phyloP scores from a whole-genome alignment of 2,888 invertebrate species.

The Tetrapedia diversipes region DNA sequence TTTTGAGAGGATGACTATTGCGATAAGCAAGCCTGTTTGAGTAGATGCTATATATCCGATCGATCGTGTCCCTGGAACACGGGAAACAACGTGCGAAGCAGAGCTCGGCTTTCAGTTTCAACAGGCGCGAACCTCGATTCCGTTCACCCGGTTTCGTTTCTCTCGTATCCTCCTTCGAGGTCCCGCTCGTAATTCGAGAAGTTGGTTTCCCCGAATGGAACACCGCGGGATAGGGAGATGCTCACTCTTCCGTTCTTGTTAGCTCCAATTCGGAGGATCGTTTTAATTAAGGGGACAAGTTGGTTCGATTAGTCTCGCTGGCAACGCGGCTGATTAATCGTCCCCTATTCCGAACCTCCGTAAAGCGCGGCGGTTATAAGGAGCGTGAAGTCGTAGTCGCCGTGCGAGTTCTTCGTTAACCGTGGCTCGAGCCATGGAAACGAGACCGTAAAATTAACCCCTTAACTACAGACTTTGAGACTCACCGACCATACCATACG shows the following conservation, averaged over 20 bases:
- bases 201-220: not conserved
- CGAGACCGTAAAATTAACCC: no score
- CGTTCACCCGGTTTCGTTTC: not conserved
- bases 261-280: not conserved
- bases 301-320: not conserved
- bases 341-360: not conserved
- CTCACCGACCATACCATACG: no score
- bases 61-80: no score
- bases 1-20: no score
- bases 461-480: no score
- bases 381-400: not conserved
- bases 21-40: no score
- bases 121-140: not conserved
- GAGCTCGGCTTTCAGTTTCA: constrained; percentile 1
- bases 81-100: constrained; percentile 26
- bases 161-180: not conserved
- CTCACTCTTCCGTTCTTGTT: not conserved
- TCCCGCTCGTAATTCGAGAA: not conserved
- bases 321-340: not conserved
- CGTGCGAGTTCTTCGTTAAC: not conserved
- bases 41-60: no score
- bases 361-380: not conserved
- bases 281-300: constrained; percentile 11
- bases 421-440: no score
- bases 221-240: not conserved